A percentile compares a stretch with the other conserved stretches of the same genome.
These are phyloP conservation scores for Burhinus oedicnemus DNA, from an alignment of 2,113 vertebrate genomes.

Conservation along the genomic window DNA sequence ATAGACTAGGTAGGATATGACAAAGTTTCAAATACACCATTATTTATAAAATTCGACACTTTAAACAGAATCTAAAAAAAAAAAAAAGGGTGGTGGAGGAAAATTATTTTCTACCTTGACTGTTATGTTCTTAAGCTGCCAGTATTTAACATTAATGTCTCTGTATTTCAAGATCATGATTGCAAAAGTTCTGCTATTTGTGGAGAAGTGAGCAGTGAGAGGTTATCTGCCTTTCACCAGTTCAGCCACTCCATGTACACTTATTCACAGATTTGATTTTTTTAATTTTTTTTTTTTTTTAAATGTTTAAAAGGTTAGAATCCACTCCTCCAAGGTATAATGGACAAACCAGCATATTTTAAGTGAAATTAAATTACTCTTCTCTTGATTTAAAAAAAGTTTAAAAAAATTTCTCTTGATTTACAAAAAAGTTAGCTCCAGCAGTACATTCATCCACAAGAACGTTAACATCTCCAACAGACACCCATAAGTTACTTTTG, in stretches of 20 bases:
- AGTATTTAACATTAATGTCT: background rate
- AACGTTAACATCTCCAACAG: background rate
- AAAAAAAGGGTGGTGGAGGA: too few species aligned
- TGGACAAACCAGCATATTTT: background rate
- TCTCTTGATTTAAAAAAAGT: background rate
- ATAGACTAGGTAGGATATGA: background rate
- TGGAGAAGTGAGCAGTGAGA: background rate
- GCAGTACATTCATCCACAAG: background rate
- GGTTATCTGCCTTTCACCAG: background rate
- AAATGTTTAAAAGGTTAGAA: background rate
- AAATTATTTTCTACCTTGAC: background rate
- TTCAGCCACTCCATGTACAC: background rate
- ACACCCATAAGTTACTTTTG: background rate
- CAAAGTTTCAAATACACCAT: background rate
- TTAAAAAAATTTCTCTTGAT: background rate
- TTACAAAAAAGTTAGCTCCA: background rate
- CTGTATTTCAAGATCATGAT: background rate
- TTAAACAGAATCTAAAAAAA: background rate
- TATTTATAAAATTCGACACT: background rate
- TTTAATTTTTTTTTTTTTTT: background rate
- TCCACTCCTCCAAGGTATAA: background rate
- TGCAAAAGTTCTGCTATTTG: background rate
- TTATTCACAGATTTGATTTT: background rate
- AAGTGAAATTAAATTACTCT: background rate
- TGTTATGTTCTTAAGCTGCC: background rate